Percentiles rank a stretch among this genome's conserved stretches.
These are phyloP conservation scores for Excalfactoria chinensis DNA, from an alignment of 2,113 vertebrate species.

Conservation along the genomic window DNA sequence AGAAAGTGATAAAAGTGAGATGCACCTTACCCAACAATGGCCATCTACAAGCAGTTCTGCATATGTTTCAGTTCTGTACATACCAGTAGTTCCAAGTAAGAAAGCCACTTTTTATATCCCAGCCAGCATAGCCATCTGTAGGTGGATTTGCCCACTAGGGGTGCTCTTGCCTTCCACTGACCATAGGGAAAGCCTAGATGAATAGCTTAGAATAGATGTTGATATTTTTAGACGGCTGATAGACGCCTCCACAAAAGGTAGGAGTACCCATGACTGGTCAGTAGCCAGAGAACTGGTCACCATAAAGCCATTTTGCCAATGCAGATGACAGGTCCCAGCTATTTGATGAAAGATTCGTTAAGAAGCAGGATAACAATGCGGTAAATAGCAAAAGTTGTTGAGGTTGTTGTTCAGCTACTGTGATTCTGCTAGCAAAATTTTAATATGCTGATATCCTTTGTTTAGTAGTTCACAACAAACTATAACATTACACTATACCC, in stretches of 20 bases:
- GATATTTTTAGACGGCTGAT: not conserved
- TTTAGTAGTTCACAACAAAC: not conserved
- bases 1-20: not conserved
- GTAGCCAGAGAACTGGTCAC: not conserved
- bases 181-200: not conserved
- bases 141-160: not conserved
- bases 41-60: not conserved
- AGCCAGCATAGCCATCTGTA: not conserved
- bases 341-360: not conserved
- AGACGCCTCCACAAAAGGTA: not conserved
- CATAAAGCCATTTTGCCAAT: not conserved
- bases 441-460: not conserved
- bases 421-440: not conserved
- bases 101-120: accelerated
- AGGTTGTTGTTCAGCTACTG: not conserved
- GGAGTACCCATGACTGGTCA: not conserved
- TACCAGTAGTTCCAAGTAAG: not conserved
- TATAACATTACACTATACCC: not conserved
- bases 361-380: not conserved
- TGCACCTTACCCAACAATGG: not conserved
- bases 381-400: not conserved
- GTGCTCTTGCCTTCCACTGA: not conserved
- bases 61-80: accelerated
- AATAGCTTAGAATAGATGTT: not conserved
- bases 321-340: not conserved